Base-by-base conservation (phyloP, 2,797 vertebrate genomes). In the Coracias cyanogaster region DNA sequence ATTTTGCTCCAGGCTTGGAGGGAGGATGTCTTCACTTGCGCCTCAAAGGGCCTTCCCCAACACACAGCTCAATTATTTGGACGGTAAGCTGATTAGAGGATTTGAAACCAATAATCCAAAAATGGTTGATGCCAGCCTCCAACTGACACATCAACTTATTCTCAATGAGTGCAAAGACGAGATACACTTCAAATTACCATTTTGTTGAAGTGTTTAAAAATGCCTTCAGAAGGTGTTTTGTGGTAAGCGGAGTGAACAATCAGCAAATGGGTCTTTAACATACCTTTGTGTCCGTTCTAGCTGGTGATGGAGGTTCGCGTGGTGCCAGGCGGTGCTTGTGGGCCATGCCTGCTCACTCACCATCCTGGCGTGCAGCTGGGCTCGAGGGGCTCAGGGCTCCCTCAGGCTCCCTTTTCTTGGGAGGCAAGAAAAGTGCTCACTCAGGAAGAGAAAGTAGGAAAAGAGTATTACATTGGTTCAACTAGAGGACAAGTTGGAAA, bases 21-120 rank as follows among this genome's bases (percentile, higher is more conserved):
- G 43, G 24, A 82, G 64, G 25, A 82, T 82, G 52, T 95, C 80
- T 95, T 91, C 45, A 49, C 33, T 86, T 2, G 1, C 0, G 21
- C 82, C 90, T 93, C 55, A 3, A 57, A 94, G 82, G 87, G 80
- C 73, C 66, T 93, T 91, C 55, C 69, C 45, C 67, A 95, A 10
- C 93, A 82, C 93, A 89, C 48, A 74, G 91, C 94, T 96, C 94
- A 86, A 86, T 95, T 96, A 90, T 94, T 91, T 91, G 94, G 77
- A 70, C 7, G 2, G 87, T 97, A 97, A 97, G 94, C 96, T 96
- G 95, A 96, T 97, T 96, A 97, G 72, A 66, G 89, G 94, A 96
- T 96, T 97, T 94, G 89, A 93, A 96, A 88, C 76, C 93, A 90
- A 96, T 91, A 85, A 94, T 83, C 89, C 87, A 82, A 91, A 96